These are phyloP conservation scores for Drosophila rhopaloa DNA, from an alignment of 1,140 invertebrate species.

Conservation along the genomic window DNA sequence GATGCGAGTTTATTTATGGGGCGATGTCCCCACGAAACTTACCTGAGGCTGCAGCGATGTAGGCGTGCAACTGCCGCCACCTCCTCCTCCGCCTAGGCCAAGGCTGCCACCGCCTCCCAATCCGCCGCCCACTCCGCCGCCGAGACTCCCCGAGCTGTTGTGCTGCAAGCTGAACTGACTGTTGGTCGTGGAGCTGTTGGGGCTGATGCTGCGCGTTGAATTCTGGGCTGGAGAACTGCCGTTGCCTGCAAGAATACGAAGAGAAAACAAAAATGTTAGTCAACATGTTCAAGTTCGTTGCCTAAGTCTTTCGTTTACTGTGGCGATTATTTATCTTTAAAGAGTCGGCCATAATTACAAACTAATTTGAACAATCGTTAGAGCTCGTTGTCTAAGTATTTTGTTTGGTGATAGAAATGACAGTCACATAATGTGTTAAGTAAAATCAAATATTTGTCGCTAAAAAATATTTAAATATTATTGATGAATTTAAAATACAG, in stretches of 20 bases:
- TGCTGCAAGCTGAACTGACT: conserved; percentile 84
- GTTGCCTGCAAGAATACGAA: conserved; percentile 71
- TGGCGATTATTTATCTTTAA: background rate
- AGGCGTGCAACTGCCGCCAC: conserved; percentile 79
- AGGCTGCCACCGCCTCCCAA: conserved; percentile 57
- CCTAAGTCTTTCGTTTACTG: background rate
- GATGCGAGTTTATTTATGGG: background rate
- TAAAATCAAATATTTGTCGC: too few species aligned
- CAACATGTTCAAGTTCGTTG: conserved; percentile 5
- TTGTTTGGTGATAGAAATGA: conserved; percentile 28
- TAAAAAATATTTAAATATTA: too few species aligned
- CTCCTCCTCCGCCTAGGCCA: conserved; percentile 71
- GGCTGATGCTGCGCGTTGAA: conserved; percentile 84
- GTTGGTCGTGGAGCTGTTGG: conserved; percentile 84
- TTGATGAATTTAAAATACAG: too few species aligned
- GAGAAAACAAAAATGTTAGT: conserved; percentile 1
- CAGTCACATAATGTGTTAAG: too few species aligned
- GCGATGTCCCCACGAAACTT: background rate
- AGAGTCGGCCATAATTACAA: conserved; percentile 1
- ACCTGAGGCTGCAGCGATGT: conserved; percentile 83
- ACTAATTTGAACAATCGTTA: background rate
- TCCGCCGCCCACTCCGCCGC: conserved; percentile 55
- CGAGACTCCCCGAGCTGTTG: conserved; percentile 84
- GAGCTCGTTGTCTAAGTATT: conserved; percentile 70
- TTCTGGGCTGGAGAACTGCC: conserved; percentile 85